Base-by-base conservation (phyloP, 1,140 invertebrate species). In the Megalonaias nervosa region DNA sequence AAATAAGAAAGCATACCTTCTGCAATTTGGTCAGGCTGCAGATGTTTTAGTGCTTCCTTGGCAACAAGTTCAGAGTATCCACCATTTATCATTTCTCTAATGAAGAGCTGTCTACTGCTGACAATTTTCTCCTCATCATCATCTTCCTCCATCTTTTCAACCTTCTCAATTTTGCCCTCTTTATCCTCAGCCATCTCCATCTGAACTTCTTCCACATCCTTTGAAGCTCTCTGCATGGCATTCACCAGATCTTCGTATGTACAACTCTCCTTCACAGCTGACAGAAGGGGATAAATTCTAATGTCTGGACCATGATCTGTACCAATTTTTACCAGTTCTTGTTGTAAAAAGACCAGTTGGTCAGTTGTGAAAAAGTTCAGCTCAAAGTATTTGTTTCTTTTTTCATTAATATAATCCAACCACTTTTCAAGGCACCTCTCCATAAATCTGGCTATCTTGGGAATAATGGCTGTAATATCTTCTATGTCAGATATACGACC, bases 311-410 rank as follows among this genome's bases (percentile, higher is more conserved):
- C 72, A 31, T 64, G 19, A 9, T 74, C 77, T 16, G 70, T 72
- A 11, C 79, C 79, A 6, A 82, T 31, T 69, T 83, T 82, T 14
- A 86, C 82, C 23, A 89, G 67, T 38, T 88, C 83, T 76, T 79
- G 71, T 67, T 87, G 83, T 15, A 89, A 81, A 38, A 89, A 82
- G 1, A 90, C 87, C 67, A 88, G 75, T 71, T 89, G 88, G 31
- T 85, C 83, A 64, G 84, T 85, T 38, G 84, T 90, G 76, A 82
- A 89, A 67, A 82, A 81, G 67, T 90, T 90, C 74, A 90, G 74
- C 19, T 82, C 71, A 21, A 75, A 76, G 71, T 81, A 88, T 69
- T 86, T 72, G 14, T 79, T 62, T 26, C 89, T 72, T 70, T 85
- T 84, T 11, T 77, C 56, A 26, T 79, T 78, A 16, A 89, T 81